phyloP scores from a whole-genome alignment of 2,113 vertebrate species.

The Tiliqua scincoides region DNA sequence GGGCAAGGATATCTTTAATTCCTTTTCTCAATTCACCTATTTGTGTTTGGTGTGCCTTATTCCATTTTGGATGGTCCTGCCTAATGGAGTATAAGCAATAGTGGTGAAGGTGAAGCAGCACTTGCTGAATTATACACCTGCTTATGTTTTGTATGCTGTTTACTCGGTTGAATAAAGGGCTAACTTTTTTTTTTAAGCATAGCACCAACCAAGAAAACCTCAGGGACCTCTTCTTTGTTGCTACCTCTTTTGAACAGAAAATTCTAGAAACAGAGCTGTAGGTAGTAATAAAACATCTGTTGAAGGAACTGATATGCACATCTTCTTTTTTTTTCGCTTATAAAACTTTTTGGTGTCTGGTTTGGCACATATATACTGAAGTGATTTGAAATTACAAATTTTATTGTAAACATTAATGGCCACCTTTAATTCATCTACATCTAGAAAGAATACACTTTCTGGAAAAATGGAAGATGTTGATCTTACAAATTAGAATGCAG shows the following conservation, averaged over 20 bases:
- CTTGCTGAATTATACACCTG: rapidly evolving
- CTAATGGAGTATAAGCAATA: too few species aligned
- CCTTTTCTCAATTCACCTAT: neutral
- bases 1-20: rapidly evolving
- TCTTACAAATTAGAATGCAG: neutral
- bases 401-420: too few species aligned
- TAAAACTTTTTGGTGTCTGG: neutral
- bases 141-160: rapidly evolving
- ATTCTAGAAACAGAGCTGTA: neutral
- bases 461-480: neutral
- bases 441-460: neutral
- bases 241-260: neutral
- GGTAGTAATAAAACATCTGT: neutral
- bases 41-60: rapidly evolving
- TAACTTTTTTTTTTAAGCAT: neutral
- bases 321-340: too few species aligned
- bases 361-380: neutral
- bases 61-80: neutral
- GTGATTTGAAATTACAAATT: neutral
- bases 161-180: too few species aligned
- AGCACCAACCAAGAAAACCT: neutral
- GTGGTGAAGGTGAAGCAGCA: neutral
- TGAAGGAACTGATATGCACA: neutral
- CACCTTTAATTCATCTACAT: neutral
- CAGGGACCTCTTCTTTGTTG: neutral